Percentiles rank a stretch among this genome's conserved stretches.
phyloP scores from a whole-genome alignment of 2,888 invertebrate species.

The Drosophila atroscutellata region DNA sequence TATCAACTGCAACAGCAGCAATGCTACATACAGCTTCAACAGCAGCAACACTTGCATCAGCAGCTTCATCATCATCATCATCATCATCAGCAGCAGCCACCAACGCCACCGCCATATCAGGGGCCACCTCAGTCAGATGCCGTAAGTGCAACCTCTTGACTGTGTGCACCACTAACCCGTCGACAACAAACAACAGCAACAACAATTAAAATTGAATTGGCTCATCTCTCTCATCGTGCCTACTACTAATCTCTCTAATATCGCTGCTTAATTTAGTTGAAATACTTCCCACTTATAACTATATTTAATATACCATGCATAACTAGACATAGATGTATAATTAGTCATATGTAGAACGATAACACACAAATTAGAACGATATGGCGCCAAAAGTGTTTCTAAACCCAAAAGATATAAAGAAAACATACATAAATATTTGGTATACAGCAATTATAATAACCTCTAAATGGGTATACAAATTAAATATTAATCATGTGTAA shows the following conservation, averaged over 20 bases:
- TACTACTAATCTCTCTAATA: constrained; percentile 43
- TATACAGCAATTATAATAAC: background rate
- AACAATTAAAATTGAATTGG: background rate
- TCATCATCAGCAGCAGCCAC: constrained; percentile 46
- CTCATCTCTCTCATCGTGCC: constrained; percentile 12
- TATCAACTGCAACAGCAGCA: constrained; percentile 37
- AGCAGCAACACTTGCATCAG: constrained; percentile 46
- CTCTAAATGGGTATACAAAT: background rate
- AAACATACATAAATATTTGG: background rate
- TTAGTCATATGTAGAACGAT: background rate
- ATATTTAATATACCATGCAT: constrained; percentile 42
- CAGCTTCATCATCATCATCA: constrained; percentile 42
- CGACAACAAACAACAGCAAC: constrained; percentile 8
- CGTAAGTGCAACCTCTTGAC: constrained; percentile 61
- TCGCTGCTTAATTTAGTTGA: constrained; percentile 39
- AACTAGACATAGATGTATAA: constrained; percentile 17
- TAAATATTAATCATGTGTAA: background rate
- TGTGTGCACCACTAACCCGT: constrained; percentile 60
- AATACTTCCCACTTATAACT: constrained; percentile 36
- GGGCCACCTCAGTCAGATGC: constrained; percentile 78
- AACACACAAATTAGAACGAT: background rate
- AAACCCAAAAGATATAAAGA: background rate
- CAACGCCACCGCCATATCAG: constrained; percentile 66
- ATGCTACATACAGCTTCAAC: constrained; percentile 25
- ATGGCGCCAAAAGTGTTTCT: background rate